Percentiles rank a stretch among this genome's conserved stretches.
Evolutionary conservation across 2,888 invertebrate species (phyloP).

Genomic region (Ormia ochracea): DNA sequence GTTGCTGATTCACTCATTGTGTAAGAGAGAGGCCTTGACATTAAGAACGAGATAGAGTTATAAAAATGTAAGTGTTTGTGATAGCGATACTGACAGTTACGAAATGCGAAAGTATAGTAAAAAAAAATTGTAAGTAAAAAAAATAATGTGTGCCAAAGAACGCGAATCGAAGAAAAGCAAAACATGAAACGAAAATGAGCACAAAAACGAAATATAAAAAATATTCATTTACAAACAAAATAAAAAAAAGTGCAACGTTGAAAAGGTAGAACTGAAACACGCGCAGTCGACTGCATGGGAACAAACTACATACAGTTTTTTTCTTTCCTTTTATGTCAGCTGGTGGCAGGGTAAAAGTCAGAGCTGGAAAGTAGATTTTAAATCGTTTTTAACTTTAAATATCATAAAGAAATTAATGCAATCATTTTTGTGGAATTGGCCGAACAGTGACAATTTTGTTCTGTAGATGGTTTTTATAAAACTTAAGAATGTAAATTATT

Average conservation of each 20-base stretch:
- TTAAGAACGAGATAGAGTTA: slow-evolving; percentile 53
- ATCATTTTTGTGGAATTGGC: too few relatives aligned
- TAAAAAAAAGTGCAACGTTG: neutral
- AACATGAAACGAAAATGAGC: slow-evolving; percentile 10
- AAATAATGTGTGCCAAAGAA: slow-evolving; percentile 41
- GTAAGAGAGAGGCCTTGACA: slow-evolving; percentile 54
- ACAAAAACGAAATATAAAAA: slow-evolving; percentile 13
- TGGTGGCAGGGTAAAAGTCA: slow-evolving; percentile 42
- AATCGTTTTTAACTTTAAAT: neutral
- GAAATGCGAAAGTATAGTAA: slow-evolving; percentile 43
- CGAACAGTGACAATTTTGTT: too few relatives aligned
- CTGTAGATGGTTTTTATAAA: too few relatives aligned
- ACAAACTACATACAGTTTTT: neutral
- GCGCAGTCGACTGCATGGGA: neutral
- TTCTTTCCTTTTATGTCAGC: slow-evolving; percentile 30
- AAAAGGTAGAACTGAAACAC: slow-evolving; percentile 6
- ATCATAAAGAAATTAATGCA: too few relatives aligned
- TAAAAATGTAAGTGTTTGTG: slow-evolving; percentile 53
- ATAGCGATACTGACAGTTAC: slow-evolving; percentile 60
- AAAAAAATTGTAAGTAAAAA: neutral
- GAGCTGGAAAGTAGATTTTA: neutral
- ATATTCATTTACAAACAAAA: neutral
- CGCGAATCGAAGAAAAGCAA: slow-evolving; percentile 29
- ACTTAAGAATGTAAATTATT: too few relatives aligned
- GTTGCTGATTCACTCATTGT: slow-evolving; percentile 50